phyloP scores from a whole-genome alignment of 1,140 invertebrate species.

The Linepithema humile region DNA sequence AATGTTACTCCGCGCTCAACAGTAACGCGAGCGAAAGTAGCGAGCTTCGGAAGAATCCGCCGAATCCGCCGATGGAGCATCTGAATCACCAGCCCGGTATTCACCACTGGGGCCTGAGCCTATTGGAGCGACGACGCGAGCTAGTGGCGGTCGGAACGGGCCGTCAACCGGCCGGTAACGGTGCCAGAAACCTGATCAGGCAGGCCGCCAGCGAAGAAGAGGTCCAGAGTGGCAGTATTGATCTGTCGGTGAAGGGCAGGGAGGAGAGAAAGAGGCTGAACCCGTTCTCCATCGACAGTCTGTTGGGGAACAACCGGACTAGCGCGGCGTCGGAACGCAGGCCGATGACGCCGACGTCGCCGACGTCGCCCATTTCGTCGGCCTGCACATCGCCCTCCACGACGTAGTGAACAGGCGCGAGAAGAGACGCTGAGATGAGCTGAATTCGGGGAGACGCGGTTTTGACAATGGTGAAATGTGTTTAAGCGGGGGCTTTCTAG shows the following conservation, averaged over 20 bases:
- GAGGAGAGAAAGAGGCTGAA: slow-evolving; percentile 87
- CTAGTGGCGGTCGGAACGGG: slow-evolving; percentile 71
- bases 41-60: slow-evolving; percentile 63
- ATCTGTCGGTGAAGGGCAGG: slow-evolving; percentile 83
- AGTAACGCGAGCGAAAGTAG: slow-evolving; percentile 35
- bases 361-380: slow-evolving; percentile 75
- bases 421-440: neutral
- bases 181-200: slow-evolving; percentile 56
- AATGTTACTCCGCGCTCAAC: slow-evolving; percentile 74
- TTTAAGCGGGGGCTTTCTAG: neutral
- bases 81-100: slow-evolving; percentile 82
- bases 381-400: slow-evolving; percentile 80
- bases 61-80: slow-evolving; percentile 70
- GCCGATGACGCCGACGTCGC: slow-evolving; percentile 75
- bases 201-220: slow-evolving; percentile 82
- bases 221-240: slow-evolving; percentile 82
- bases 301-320: slow-evolving; percentile 89
- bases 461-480: neutral
- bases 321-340: slow-evolving; percentile 74
- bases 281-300: slow-evolving; percentile 94
- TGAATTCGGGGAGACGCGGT: neutral
- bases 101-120: slow-evolving; percentile 81
- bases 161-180: slow-evolving; percentile 66
- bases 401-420: slow-evolving; percentile 78
- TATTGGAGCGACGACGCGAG: slow-evolving; percentile 80